phyloP scores from a whole-genome alignment of 2,888 invertebrate genomes.

The Philereme vetulata region DNA sequence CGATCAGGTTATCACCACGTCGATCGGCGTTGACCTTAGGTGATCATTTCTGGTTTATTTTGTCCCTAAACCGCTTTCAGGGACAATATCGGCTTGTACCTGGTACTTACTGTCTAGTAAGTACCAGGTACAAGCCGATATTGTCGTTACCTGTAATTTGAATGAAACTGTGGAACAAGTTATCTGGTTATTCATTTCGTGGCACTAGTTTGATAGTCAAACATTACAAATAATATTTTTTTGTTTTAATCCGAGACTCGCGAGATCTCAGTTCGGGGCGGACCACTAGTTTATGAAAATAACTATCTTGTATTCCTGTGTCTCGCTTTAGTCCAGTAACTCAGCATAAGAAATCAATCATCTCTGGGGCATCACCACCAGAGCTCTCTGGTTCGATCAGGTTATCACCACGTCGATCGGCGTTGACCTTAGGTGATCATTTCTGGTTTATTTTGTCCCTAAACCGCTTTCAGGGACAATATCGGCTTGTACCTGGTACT shows the following conservation, averaged over 20 bases:
- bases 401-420: slow-evolving; percentile 7
- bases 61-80: slow-evolving; percentile 8
- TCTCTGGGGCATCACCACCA: slow-evolving; percentile 8
- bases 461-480: slow-evolving; percentile 8
- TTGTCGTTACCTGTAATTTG: too few species aligned
- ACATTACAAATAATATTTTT: too few species aligned
- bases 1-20: slow-evolving; percentile 13
- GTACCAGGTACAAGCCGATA: too few species aligned
- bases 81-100: slow-evolving; percentile 1
- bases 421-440: slow-evolving; percentile 11
- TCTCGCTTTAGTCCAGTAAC: not conserved
- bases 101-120: not conserved
- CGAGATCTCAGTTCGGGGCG: too few species aligned
- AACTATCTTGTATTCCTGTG: too few species aligned
- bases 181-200: too few species aligned
- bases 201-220: too few species aligned
- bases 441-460: slow-evolving; percentile 8
- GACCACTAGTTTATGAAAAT: too few species aligned
- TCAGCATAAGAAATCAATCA: slow-evolving; percentile 9
- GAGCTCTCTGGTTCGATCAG: slow-evolving; percentile 21
- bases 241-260: too few species aligned
- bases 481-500: not conserved
- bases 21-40: slow-evolving; percentile 13
- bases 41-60: slow-evolving; percentile 6
- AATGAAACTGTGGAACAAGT: too few species aligned